These are phyloP conservation scores for Protaetia brevitarsis DNA, from an alignment of 1,140 invertebrate species.

Conservation along the genomic window DNA sequence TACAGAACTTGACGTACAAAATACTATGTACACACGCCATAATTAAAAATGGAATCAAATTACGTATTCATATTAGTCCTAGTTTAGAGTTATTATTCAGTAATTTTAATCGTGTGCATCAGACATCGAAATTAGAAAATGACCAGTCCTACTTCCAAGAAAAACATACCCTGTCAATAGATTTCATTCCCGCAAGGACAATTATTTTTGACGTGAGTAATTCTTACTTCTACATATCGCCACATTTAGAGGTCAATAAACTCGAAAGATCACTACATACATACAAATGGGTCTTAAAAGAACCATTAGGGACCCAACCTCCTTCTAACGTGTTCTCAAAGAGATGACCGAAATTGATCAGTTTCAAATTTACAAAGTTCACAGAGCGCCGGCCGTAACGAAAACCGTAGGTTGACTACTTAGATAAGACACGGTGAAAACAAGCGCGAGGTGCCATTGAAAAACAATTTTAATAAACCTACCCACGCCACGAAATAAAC, in stretches of 20 bases:
- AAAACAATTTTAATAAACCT: slow-evolving; percentile 16
- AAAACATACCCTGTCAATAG: slow-evolving; percentile 11
- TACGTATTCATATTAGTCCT: no score
- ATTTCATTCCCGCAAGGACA: neutral
- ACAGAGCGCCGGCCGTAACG: neutral
- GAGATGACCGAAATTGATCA: neutral
- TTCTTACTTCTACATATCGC: neutral
- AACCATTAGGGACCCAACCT: neutral
- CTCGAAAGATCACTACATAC: neutral
- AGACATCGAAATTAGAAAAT: neutral
- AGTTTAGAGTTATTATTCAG: neutral
- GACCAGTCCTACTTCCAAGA: neutral
- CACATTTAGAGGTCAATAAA: neutral
- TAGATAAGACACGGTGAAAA: neutral
- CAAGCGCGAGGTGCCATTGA: neutral
- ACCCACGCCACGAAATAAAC: neutral
- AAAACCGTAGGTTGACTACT: slow-evolving; percentile 2
- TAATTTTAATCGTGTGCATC: neutral
- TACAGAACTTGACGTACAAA: no score
- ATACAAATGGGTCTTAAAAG: neutral
- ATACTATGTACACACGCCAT: no score
- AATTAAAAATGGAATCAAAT: no score
- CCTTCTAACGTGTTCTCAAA: neutral
- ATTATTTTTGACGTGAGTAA: slow-evolving; percentile 11
- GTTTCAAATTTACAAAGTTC: neutral